Base-by-base conservation (phyloP, 2,888 invertebrate species). In the Epicampocera succincta region DNA sequence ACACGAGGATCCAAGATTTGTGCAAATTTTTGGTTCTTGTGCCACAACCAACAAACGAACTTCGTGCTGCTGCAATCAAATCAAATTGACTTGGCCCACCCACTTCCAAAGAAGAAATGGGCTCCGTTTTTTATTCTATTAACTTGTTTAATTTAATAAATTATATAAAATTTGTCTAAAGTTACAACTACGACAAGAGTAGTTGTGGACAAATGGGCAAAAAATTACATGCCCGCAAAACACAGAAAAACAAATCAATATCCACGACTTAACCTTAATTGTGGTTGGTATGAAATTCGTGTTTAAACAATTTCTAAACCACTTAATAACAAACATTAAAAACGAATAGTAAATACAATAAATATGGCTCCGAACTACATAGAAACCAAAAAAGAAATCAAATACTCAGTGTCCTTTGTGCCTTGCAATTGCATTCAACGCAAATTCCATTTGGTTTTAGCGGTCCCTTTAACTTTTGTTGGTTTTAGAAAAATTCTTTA, bases 101-200 rank as follows among this genome's bases (percentile, higher is more conserved):
- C 58, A 1, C 15, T 58, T 38, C 58, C 58, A 48, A 8, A n/a
- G 5, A 33, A 48, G 58, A 15, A 3, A 21, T 48, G 33, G n/a
- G n/a, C n/a, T 44, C 17, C 13, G 8, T 56, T 33, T 33, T n/a
- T 25, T 25, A 17, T 44, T 66, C 52, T 61, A 68, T 66, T 54
- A 73, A 48, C 44, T 68, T 73, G 66, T 79, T 73, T 73, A 68
- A 50, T 73, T 68, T 68, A 73, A 65, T 56, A 65, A 48, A 74
- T 74, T 63, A 58, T 50, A 80, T 33, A 63, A 44, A 56, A 75
- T 80, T 80, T 80, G 56, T 71, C 65, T 69, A 46, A 56, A 54
- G 44, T 65, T 69, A 80, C 69, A 65, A 58, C 12, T n/a, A n/a
- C 69, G 40, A 50, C 40, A 74, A 80, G 71, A 50, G 25, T n/a